Conservation (phyloP, 2,113 vertebrate genomes). For the Colistium nudipinnis region DNA sequence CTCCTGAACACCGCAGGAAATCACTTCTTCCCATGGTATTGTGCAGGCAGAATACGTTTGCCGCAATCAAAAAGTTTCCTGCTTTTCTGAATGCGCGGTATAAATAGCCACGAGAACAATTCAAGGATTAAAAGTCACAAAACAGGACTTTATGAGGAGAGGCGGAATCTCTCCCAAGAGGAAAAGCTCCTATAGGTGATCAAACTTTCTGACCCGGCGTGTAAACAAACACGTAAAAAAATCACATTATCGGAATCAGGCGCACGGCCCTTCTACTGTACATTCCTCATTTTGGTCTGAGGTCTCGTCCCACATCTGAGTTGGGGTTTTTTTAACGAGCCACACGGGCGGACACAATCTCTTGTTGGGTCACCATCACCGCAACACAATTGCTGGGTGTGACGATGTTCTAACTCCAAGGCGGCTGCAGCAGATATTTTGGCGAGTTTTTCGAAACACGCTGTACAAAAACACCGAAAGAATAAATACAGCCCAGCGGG, state of each 20-base stretch:
- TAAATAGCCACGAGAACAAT: slow-evolving; percentile 77
- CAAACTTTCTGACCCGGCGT: slow-evolving; percentile 42
- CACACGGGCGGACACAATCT: slow-evolving; percentile 61
- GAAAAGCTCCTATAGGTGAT: slow-evolving; percentile 61
- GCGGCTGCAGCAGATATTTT: slow-evolving; percentile 63
- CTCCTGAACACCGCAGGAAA: slow-evolving; percentile 65
- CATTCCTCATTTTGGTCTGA: slow-evolving; percentile 75
- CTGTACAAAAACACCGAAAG: slow-evolving; percentile 15
- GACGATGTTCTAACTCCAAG: slow-evolving; percentile 53
- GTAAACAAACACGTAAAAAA: slow-evolving; percentile 35
- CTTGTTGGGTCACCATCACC: slow-evolving; percentile 64
- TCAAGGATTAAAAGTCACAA: slow-evolving; percentile 63
- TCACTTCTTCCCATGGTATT: slow-evolving; percentile 64
- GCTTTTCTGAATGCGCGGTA: slow-evolving; percentile 67
- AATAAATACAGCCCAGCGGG: slow-evolving; percentile 23
- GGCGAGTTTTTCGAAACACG: slow-evolving; percentile 25
- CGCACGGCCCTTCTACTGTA: slow-evolving; percentile 43
- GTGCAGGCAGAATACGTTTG: slow-evolving; percentile 60
- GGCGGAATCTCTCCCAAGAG: slow-evolving; percentile 36
- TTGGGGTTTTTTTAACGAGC: slow-evolving; percentile 72
- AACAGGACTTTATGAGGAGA: slow-evolving; percentile 51
- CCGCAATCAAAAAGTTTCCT: slow-evolving; percentile 77
- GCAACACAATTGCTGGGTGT: slow-evolving; percentile 74
- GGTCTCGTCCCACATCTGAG: slow-evolving; percentile 69
- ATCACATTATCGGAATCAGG: slow-evolving; percentile 41